Conservation (phyloP, 1,140 invertebrate genomes). For the Drosophila auraria region DNA sequence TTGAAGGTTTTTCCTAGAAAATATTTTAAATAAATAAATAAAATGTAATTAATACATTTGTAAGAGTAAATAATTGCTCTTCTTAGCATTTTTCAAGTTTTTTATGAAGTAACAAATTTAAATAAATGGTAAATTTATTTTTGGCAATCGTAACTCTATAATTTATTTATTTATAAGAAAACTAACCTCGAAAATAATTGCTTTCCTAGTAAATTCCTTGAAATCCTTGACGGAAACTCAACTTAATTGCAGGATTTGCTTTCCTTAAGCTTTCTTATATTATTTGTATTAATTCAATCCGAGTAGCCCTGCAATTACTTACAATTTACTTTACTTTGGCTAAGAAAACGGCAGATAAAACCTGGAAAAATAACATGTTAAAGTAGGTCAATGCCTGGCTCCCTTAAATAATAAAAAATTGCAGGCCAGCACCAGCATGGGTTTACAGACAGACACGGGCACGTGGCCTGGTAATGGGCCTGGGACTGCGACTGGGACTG, state of each 20-base stretch:
- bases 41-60: background rate
- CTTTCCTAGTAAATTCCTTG: background rate
- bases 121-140: no score
- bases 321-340: background rate
- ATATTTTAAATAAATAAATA: no score
- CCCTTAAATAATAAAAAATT: background rate
- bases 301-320: no score
- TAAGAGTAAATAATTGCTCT: background rate
- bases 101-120: no score
- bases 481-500: background rate
- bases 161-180: background rate
- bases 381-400: conserved; percentile 7
- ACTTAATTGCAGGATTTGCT: background rate
- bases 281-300: background rate
- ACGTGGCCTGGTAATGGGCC: background rate
- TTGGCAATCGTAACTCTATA: background rate
- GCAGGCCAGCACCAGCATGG: background rate
- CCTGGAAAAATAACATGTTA: background rate
- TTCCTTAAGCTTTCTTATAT: background rate
- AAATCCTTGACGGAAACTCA: no score
- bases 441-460: conserved; percentile 1
- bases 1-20: no score
- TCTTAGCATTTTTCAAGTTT: no score
- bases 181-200: no score
- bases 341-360: background rate